These are phyloP conservation scores for Cetonia aurata DNA, from an alignment of 2,888 invertebrate genomes.

Conservation along the genomic window DNA sequence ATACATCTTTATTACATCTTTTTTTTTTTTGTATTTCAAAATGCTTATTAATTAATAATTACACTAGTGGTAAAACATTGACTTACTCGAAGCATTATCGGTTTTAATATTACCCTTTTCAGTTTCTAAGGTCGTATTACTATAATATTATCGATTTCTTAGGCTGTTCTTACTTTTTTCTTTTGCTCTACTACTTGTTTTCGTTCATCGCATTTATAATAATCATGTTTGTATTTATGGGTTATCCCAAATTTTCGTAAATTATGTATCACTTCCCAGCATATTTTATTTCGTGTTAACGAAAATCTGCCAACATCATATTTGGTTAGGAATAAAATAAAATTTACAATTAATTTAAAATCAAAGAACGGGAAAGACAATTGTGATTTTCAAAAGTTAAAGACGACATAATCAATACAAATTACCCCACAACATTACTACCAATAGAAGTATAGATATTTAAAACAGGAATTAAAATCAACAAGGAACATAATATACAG, in stretches of 20 bases:
- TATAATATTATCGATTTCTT: constrained; percentile 13
- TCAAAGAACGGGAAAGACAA: no score
- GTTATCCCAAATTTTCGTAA: no score
- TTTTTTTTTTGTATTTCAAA: neutral
- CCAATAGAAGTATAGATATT: neutral
- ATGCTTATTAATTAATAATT: constrained; percentile 2
- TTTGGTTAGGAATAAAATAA: neutral
- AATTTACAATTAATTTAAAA: neutral
- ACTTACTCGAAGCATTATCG: neutral
- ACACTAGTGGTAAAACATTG: neutral
- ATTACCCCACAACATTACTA: constrained; percentile 3
- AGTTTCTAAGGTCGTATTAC: neutral
- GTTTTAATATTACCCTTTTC: neutral
- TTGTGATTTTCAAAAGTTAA: no score
- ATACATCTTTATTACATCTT: constrained; percentile 27
- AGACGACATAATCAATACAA: no score
- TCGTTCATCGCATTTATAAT: no score
- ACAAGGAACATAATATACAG: neutral
- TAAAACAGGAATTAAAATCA: neutral
- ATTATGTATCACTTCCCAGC: no score
- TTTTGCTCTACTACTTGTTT: neutral
- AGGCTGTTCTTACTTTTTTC: constrained; percentile 8
- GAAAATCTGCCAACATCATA: neutral
- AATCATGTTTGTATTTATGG: no score
- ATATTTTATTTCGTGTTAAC: neutral